phyloP scores from a whole-genome alignment of 2,113 vertebrate genomes.

The Malaclemys terrapin region DNA sequence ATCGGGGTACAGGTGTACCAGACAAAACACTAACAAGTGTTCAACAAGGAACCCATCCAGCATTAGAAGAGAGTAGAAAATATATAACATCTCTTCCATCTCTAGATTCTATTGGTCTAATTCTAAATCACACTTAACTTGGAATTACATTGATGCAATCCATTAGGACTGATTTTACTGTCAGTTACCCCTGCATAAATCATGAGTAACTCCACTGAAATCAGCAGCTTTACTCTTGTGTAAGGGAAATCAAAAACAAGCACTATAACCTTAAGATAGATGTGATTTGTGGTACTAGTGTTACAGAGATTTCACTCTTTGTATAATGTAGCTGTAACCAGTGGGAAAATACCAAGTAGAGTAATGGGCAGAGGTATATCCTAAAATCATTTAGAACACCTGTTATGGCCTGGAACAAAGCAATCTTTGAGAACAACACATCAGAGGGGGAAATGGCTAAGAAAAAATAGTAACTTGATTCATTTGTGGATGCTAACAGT shows the following conservation, averaged over 20 bases:
- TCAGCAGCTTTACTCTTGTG: not conserved
- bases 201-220: not conserved
- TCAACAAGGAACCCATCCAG: not conserved
- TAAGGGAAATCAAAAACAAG: not conserved
- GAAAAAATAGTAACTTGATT: conserved; percentile 11
- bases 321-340: conserved; percentile 5
- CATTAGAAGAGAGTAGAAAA: not conserved
- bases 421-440: not conserved
- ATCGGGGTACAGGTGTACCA: no score
- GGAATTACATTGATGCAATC: not conserved
- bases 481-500: conserved; percentile 30
- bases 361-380: conserved; percentile 21
- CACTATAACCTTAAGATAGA: not conserved
- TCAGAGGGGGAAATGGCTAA: conserved; percentile 8
- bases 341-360: not conserved
- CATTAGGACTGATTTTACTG: not conserved
- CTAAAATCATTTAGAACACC: conserved; percentile 59
- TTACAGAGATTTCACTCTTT: not conserved
- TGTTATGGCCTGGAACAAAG: conserved; percentile 18
- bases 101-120: not conserved
- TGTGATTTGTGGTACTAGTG: not conserved
- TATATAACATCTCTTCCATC: not conserved
- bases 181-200: not conserved
- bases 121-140: not conserved
- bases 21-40: not conserved